phyloP scores from a whole-genome alignment of 2,113 vertebrate genomes.

The Neodon shergylaensis region DNA sequence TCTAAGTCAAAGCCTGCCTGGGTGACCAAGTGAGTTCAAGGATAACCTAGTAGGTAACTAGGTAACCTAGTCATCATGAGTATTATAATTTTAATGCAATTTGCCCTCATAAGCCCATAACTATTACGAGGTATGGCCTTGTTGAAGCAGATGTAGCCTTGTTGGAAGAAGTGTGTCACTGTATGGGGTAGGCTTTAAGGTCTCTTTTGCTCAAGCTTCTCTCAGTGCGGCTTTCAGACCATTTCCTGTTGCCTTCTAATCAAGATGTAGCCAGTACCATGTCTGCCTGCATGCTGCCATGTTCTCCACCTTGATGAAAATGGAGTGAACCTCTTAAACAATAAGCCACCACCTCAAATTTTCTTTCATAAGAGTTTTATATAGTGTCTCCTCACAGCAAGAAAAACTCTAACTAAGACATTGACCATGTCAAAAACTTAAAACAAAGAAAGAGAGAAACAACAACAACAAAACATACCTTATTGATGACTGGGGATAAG shows the following conservation, averaged over 20 bases:
- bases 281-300: neutral
- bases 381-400: neutral
- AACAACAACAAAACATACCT: too few species aligned
- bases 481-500: neutral
- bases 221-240: neutral
- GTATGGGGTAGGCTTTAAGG: neutral
- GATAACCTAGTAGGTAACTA: neutral
- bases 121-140: neutral
- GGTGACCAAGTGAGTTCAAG: neutral
- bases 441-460: neutral
- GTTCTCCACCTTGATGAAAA: neutral
- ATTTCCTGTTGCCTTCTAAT: neutral
- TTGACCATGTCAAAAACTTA: neutral
- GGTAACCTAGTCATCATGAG: neutral
- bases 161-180: neutral
- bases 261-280: neutral
- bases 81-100: neutral
- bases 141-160: neutral
- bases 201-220: neutral
- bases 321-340: neutral
- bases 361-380: neutral
- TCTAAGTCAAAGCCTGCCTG: neutral
- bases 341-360: neutral
- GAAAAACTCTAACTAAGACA: neutral
- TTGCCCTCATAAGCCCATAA: neutral